Percentiles rank a stretch among this genome's conserved stretches.
Conservation (phyloP, 2,888 invertebrate genomes). For the Cephus spinipes region DNA sequence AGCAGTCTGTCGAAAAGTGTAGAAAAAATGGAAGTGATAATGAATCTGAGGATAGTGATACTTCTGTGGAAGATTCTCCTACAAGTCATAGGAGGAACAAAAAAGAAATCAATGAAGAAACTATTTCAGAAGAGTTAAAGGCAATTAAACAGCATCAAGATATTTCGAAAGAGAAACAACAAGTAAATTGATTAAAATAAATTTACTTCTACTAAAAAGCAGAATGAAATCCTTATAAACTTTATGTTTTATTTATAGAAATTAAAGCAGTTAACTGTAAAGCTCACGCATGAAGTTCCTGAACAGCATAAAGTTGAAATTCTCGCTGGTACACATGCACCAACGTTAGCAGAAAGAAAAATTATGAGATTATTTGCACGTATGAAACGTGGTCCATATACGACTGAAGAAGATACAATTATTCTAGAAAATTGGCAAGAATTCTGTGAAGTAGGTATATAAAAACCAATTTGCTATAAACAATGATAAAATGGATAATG, state of each 20-base stretch:
- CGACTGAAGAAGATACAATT: slow-evolving; percentile 42
- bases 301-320: slow-evolving; percentile 50
- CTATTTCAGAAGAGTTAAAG: slow-evolving; percentile 13
- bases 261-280: slow-evolving; percentile 37
- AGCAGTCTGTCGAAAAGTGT: background rate
- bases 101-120: slow-evolving; percentile 7
- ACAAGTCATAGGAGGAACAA: background rate
- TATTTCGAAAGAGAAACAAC: slow-evolving; percentile 8
- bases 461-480: background rate
- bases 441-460: slow-evolving; percentile 50
- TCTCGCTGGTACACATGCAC: slow-evolving; percentile 37
- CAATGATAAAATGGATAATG: background rate
- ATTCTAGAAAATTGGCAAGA: slow-evolving; percentile 53
- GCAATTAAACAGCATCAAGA: slow-evolving; percentile 5
- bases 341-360: slow-evolving; percentile 29
- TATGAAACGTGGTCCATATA: slow-evolving; percentile 43
- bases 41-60: background rate
- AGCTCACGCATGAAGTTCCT: slow-evolving; percentile 42
- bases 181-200: slow-evolving; percentile 12
- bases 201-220: slow-evolving; percentile 1
- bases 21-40: background rate
- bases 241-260: slow-evolving; percentile 33
- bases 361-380: slow-evolving; percentile 38
- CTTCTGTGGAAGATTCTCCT: background rate
- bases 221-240: background rate